phyloP scores from a whole-genome alignment of 1,140 invertebrate genomes.

The Calephelis virginiensis region DNA sequence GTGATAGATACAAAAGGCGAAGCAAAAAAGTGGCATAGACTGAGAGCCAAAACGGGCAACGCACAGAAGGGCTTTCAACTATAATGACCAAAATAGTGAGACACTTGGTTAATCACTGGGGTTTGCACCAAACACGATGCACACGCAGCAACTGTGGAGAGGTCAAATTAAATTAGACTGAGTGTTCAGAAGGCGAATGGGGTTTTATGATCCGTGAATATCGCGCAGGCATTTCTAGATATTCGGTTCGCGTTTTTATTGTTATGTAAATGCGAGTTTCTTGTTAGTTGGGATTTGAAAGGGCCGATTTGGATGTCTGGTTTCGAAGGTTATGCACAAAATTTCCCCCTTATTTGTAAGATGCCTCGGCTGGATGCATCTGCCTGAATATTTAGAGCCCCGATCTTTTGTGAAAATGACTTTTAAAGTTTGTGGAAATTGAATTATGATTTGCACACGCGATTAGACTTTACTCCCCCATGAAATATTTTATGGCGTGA shows the following conservation, averaged over 20 bases:
- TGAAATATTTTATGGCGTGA: constrained; percentile 15
- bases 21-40: constrained; percentile 32
- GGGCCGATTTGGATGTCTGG: constrained; percentile 20
- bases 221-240: constrained; percentile 76
- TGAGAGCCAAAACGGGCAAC: constrained; percentile 51
- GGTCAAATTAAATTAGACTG: constrained; percentile 62
- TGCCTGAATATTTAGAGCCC: constrained; percentile 50
- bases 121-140: constrained; percentile 30
- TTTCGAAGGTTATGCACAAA: constrained; percentile 23
- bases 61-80: constrained; percentile 44
- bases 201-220: constrained; percentile 78
- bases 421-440: constrained; percentile 63
- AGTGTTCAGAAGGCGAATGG: constrained; percentile 54
- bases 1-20: constrained; percentile 13
- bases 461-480: constrained; percentile 51
- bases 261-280: constrained; percentile 77
- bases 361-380: constrained; percentile 33
- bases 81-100: constrained; percentile 58
- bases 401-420: constrained; percentile 53
- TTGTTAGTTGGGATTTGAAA: constrained; percentile 22
- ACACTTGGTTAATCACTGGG: constrained; percentile 38
- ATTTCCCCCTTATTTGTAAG: constrained; percentile 17
- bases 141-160: constrained; percentile 22
- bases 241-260: constrained; percentile 77
- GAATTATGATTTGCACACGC: constrained; percentile 59